Evolutionary conservation across 2,888 invertebrate genomes (phyloP), one percentile per base, ranked within the genome.

Genomic region (Rhogogaster chlorosoma): DNA sequence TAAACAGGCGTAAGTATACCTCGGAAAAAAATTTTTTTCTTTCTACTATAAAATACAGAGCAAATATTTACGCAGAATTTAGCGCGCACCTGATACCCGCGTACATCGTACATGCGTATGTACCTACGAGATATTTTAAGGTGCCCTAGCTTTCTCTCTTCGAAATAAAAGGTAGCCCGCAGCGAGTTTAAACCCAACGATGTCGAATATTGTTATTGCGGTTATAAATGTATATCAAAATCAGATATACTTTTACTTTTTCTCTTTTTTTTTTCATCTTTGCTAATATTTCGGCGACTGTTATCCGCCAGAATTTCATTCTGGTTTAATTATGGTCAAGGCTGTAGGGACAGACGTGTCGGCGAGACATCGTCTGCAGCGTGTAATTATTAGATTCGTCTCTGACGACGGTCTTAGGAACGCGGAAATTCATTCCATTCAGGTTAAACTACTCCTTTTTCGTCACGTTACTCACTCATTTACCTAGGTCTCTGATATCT

Each of bases 91-190:
- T 80, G 80, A 80, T 80, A 80, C 61, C 57, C 57, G 36, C 18
- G 38, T 53, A 53, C 12, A 45, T 2, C 9, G 9, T 2, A 42
- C 71, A 12, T 18, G n/a, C 38, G 38, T 71, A 71, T 32, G 18
- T 53, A 49, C 29, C 38, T n/a, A 61, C 61, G 61, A 80, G 22
- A 80, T 49, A 80, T 80, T 61, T 61, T 80, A 32, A 80, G 61
- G 57, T 61, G 80, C 22, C 80, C 80, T 80, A 80, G 80, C 80
- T 80, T 80, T 80, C 80, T 61, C 80, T 80, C 36, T 22, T 10
- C 9, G 61, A 61, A 38, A 61, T 57, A 61, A 80, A 80, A 80
- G 80, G 36, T 80, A 61, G 80, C 80, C 80, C 61, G 61, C 45
- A 80, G 80, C 80, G 45, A 32, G 15, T 45, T 18, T 38, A 12